These are phyloP conservation scores for Gobio occitaniae DNA, from an alignment of 2,797 vertebrate species.

Conservation along the genomic window DNA sequence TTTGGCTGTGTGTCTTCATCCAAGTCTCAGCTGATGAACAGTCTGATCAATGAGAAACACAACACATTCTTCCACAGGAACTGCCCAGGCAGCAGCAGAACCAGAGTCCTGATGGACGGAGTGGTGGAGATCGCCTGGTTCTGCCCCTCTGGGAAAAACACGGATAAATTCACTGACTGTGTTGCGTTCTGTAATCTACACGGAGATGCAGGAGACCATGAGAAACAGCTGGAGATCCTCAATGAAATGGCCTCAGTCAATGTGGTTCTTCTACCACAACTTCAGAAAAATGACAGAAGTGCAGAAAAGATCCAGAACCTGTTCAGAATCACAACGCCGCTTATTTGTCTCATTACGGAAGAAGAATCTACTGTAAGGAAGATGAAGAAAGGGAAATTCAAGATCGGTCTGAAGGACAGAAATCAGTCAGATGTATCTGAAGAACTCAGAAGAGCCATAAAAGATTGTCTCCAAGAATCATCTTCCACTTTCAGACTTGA, in stretches of 20 bases:
- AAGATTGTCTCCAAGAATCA: neutral
- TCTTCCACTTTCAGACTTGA: neutral
- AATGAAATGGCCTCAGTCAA: conserved; percentile 70
- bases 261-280: neutral
- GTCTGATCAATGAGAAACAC: neutral
- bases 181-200: no score
- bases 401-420: neutral
- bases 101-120: neutral
- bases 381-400: neutral
- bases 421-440: neutral
- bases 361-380: rapidly evolving
- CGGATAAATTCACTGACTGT: no score
- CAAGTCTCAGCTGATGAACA: no score
- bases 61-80: conserved; percentile 11
- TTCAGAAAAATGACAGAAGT: no score
- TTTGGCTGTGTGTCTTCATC: no score
- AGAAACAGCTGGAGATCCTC: conserved; percentile 61
- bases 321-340: neutral
- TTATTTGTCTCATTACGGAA: neutral
- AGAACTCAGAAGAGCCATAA: neutral
- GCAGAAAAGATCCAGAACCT: no score
- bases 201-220: neutral
- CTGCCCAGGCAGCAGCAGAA: neutral
- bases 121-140: conserved; percentile 77
- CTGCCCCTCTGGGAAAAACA: no score